Evolutionary conservation across 30 jellyfish, hydroid and myxozoan genomes (phyloP).

Genomic region (Mastigias papua): DNA sequence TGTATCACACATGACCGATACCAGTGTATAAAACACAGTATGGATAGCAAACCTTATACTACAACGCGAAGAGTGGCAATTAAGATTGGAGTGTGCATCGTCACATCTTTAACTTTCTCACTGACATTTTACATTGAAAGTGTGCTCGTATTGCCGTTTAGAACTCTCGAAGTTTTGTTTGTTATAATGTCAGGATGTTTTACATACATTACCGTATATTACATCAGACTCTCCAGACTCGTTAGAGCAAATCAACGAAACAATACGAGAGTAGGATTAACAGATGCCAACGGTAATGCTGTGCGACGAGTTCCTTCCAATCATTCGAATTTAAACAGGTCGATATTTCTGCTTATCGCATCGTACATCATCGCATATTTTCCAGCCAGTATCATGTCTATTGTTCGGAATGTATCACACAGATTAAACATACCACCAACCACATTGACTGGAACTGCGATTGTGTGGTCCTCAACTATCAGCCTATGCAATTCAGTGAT

Average conservation of each 20-base stretch:
- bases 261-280: too few species aligned
- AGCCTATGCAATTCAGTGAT: conserved; percentile 10
- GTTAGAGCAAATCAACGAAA: not conserved
- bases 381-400: too few species aligned
- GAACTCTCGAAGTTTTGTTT: conserved; percentile 18
- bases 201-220: not conserved
- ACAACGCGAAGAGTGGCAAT: not conserved
- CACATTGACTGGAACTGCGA: too few species aligned
- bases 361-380: too few species aligned
- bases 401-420: too few species aligned
- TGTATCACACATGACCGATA: conserved; percentile 25
- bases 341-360: too few species aligned
- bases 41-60: not conserved
- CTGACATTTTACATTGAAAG: not conserved
- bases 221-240: not conserved
- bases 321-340: too few species aligned
- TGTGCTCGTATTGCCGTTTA: not conserved
- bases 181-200: not conserved
- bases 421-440: too few species aligned
- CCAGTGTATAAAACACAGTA: not conserved
- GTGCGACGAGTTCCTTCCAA: too few species aligned
- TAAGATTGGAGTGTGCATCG: not conserved
- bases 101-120: not conserved
- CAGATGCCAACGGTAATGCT: too few species aligned
- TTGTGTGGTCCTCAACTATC: conserved; percentile 14